Evolutionary conservation across 2,113 vertebrate species (phyloP), one percentile per base, ranked within the genome.

Genomic region (Xiphophorus couchianus): DNA sequence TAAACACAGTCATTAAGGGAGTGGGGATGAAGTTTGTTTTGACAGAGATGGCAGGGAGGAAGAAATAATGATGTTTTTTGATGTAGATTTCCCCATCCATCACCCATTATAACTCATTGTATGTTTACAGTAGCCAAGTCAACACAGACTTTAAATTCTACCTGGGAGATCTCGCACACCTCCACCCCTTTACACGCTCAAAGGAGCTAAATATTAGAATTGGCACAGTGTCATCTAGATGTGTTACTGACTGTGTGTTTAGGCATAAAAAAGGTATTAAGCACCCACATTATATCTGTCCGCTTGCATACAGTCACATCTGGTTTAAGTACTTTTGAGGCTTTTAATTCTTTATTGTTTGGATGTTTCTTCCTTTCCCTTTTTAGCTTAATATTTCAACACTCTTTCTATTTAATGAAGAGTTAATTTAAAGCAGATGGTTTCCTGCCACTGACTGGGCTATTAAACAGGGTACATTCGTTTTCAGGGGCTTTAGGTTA

Each of bases 81-180:
- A 2, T 51, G 75, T 68, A 60, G 73, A 87, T 62, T 44, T 6
- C 5, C 64, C 65, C 28, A 2, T 66, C 39, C 33, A 30, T 78
- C 1, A 4, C 10, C 62, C 48, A 65, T 60, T 35, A 80, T 73
- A 69, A 68, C 62, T 48, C 7, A 74, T 39, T 4, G 5, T 78
- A 22, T 88, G 74, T 84, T 70, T 82, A 82, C 63, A 80, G 58
- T 74, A 35, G 69, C 64, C 51, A 19, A 63, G 35, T 70, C 62
- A 70, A 51, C 51, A 51, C 33, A 74, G 69, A 84, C 73, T 81
- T 86, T 72, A 73, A 74, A 62, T 70, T 83, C 81, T 42, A 78
- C 61, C 54, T 78, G 74, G 85, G 81, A 71, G 84, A 81, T 75
- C 79, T 76, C 7, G 66, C 31, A 27, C 4, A 1, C 73, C n/a